phyloP scores from a whole-genome alignment of 2,113 vertebrate genomes.

The Ctenodactylus gundi region DNA sequence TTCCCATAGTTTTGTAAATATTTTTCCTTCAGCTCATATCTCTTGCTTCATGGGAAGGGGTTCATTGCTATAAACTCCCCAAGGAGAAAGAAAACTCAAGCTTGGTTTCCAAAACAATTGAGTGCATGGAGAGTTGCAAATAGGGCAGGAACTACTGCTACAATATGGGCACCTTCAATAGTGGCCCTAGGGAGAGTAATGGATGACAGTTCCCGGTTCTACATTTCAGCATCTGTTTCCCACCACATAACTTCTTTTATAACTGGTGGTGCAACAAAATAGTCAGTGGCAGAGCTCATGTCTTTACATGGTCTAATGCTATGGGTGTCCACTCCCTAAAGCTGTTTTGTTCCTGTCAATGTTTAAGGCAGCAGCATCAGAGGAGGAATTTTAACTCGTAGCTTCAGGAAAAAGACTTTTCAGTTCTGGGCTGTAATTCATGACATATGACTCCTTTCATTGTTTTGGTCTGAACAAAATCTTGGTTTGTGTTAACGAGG shows the following conservation, averaged over 20 bases:
- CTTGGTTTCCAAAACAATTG: not conserved
- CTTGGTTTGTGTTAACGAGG: not conserved
- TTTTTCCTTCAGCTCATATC: not conserved
- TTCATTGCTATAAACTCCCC: not conserved
- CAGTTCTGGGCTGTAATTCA: not conserved
- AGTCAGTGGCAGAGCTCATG: not conserved
- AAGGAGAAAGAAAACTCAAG: not conserved
- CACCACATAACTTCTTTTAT: not conserved
- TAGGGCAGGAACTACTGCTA: not conserved
- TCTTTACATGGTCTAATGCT: not conserved
- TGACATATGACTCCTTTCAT: not conserved
- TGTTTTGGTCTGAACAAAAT: not conserved
- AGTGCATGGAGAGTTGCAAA: too few species aligned
- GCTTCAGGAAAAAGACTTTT: not conserved
- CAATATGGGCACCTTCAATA: not conserved
- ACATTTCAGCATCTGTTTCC: not conserved
- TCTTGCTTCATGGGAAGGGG: not conserved
- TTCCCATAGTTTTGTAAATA: not conserved
- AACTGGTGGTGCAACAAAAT: not conserved
- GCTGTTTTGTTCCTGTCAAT: not conserved
- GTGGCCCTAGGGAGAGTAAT: too few species aligned
- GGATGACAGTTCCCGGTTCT: too few species aligned
- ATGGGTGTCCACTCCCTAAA: not conserved
- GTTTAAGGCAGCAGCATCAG: not conserved
- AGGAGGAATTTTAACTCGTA: not conserved